Percentiles rank a stretch among this genome's conserved stretches.
phyloP scores from a whole-genome alignment of 2,888 invertebrate species.

The Trichopoda pennipes region DNA sequence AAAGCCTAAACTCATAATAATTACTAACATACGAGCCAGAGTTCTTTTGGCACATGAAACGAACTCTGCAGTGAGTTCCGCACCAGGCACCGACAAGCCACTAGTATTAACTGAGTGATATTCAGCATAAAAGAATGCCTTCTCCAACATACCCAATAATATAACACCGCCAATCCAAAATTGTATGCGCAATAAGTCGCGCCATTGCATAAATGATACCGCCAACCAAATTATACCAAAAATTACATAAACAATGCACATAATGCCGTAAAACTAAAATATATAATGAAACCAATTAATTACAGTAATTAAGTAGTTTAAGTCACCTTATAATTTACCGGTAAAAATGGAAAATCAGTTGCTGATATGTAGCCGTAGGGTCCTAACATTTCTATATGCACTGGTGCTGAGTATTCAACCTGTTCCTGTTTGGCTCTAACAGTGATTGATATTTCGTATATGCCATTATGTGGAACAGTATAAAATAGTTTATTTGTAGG shows the following conservation, averaged over 20 bases:
- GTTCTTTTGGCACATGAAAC: constrained; percentile 95
- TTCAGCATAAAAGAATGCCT: constrained; percentile 94
- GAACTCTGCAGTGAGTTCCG: constrained; percentile 93
- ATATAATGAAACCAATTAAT: neutral
- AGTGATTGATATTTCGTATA: constrained; percentile 85
- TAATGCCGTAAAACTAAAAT: constrained; percentile 91
- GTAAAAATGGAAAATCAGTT: constrained; percentile 92
- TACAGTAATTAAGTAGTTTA: neutral
- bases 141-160: constrained; percentile 91
- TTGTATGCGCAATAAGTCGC: constrained; percentile 94
- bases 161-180: constrained; percentile 98
- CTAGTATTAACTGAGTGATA: constrained; percentile 89
- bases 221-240: constrained; percentile 91
- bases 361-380: constrained; percentile 91
- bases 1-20: constrained; percentile 96
- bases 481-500: constrained; percentile 82
- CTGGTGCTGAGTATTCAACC: constrained; percentile 83
- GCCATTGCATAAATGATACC: constrained; percentile 92
- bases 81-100: constrained; percentile 85
- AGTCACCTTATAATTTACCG: constrained; percentile 82
- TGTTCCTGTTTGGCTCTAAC: constrained; percentile 79
- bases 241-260: constrained; percentile 94
- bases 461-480: constrained; percentile 86
- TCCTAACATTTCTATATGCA: constrained; percentile 88
- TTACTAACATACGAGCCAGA: constrained; percentile 94